phyloP scores from a whole-genome alignment of 2,113 vertebrate species.

The Oreochromis niloticus region DNA sequence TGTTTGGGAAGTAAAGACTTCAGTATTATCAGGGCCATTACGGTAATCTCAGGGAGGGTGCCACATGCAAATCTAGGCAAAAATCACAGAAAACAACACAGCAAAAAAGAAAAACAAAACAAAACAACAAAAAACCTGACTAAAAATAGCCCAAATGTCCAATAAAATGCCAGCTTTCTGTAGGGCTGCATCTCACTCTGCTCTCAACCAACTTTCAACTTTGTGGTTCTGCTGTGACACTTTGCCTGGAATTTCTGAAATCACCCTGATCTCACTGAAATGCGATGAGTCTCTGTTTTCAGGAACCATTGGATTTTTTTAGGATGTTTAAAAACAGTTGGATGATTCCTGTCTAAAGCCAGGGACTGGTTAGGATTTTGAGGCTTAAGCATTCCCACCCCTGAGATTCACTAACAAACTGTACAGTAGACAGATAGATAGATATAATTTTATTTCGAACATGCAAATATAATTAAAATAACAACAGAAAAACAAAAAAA shows the following conservation, averaged over 20 bases:
- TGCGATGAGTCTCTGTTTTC: not conserved
- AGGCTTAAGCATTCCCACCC: not conserved
- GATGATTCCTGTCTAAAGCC: not conserved
- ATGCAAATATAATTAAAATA: too few species aligned
- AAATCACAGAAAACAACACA: not conserved
- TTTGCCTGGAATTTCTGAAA: not conserved
- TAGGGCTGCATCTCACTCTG: too few species aligned
- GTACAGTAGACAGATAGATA: not conserved
- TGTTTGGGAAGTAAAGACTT: not conserved
- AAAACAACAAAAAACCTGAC: not conserved
- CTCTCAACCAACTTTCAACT: not conserved
- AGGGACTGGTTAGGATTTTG: not conserved
- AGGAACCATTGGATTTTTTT: not conserved
- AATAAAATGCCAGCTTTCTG: not conserved
- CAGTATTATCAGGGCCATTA: not conserved
- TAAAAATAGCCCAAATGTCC: not conserved
- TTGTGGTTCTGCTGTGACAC: not conserved
- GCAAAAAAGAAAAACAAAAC: not conserved
- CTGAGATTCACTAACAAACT: not conserved
- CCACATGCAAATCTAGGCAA: not conserved
- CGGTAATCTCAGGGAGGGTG: fast-evolving
- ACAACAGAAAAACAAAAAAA: too few species aligned
- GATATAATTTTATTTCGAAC: too few species aligned
- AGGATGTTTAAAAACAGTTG: not conserved
- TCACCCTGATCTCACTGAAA: not conserved